Percentiles rank a stretch among this genome's conserved stretches.
Evolutionary conservation across 1,140 invertebrate species (phyloP).

Genomic region (Microplitis demolitor): DNA sequence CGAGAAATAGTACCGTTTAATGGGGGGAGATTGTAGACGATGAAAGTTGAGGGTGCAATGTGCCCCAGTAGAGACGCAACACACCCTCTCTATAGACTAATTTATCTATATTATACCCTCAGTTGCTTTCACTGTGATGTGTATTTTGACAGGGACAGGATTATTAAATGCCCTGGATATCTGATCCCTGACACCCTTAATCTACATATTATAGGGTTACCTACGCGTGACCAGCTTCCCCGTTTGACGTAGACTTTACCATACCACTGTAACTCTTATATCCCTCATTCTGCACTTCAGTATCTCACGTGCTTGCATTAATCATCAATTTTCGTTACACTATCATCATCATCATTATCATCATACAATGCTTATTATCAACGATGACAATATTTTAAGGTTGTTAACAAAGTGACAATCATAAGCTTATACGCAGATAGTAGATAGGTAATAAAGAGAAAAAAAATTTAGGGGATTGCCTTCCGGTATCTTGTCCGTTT

Average conservation of each 20-base stretch:
- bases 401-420: conserved; percentile 3
- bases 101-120: conserved; percentile 63
- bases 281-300: neutral
- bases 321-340: neutral
- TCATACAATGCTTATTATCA: too few species aligned
- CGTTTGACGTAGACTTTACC: neutral
- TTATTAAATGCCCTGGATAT: conserved; percentile 62
- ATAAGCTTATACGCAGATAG: neutral
- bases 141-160: conserved; percentile 63
- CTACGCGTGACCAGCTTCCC: conserved; percentile 51
- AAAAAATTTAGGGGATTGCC: conserved; percentile 21
- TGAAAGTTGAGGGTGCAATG: neutral
- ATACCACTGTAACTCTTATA: neutral
- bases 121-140: conserved; percentile 56
- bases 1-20: neutral
- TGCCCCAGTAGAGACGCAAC: neutral
- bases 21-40: neutral
- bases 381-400: too few species aligned
- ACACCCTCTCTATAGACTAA: conserved; percentile 51
- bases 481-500: conserved; percentile 45
- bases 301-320: neutral
- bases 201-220: conserved; percentile 61
- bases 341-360: neutral
- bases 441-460: neutral
- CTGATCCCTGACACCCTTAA: conserved; percentile 61